Evolutionary conservation across 2,797 vertebrate species (phyloP).

Genomic region (Cetoscarus ocellatus): DNA sequence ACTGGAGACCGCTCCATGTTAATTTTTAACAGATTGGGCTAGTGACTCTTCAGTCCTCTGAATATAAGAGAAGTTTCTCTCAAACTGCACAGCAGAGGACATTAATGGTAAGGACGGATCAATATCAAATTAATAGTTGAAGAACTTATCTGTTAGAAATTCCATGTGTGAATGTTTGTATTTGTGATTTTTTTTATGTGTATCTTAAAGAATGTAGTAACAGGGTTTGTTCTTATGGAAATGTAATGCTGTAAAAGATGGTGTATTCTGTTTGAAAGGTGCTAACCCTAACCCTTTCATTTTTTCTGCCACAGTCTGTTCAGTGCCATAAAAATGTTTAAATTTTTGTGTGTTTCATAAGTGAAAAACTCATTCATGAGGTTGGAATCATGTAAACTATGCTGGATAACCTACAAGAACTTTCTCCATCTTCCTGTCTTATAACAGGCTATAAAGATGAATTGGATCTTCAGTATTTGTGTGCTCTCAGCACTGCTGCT

Average conservation of each 20-base stretch:
- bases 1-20: background rate
- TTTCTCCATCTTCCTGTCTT: too few relatives aligned
- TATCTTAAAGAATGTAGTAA: background rate
- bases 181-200: background rate
- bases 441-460: too few relatives aligned
- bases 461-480: constrained; percentile 28
- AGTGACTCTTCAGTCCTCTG: constrained; percentile 9
- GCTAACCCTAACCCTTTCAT: constrained; percentile 22
- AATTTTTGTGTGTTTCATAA: too few relatives aligned
- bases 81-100: constrained; percentile 36
- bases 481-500: constrained; percentile 53
- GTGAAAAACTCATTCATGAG: too few relatives aligned
- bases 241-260: background rate
- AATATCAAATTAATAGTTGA: too few relatives aligned
- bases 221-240: background rate
- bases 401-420: too few relatives aligned
- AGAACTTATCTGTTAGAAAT: background rate
- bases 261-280: background rate
- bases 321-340: too few relatives aligned
- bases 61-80: constrained; percentile 32
- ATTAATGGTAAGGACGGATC: constrained; percentile 31
- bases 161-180: background rate
- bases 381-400: too few relatives aligned
- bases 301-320: too few relatives aligned
- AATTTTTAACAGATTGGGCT: constrained; percentile 30